phyloP scores from a whole-genome alignment of 2,888 invertebrate species.

The Heliconius sara region DNA sequence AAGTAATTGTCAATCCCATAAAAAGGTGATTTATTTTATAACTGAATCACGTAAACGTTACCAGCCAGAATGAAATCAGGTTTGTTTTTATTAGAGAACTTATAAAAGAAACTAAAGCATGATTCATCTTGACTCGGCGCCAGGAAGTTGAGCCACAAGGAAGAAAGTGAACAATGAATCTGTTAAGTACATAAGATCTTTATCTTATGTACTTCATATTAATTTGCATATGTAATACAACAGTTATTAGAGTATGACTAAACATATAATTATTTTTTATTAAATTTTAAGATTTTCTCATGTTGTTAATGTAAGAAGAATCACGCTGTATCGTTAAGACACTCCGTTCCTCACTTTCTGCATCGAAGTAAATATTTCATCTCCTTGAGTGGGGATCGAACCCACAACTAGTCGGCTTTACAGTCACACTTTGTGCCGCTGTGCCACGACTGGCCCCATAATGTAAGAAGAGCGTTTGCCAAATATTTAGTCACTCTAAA shows the following conservation, averaged over 20 bases:
- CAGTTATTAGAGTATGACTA: constrained; percentile 5
- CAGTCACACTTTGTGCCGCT: too few relatives aligned
- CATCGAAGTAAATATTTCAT: too few relatives aligned
- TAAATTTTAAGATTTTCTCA: constrained; percentile 6
- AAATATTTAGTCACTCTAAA: neutral
- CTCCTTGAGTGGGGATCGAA: too few relatives aligned
- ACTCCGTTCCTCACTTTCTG: too few relatives aligned
- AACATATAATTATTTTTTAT: constrained; percentile 12
- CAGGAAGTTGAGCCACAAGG: constrained; percentile 34
- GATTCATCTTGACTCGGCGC: constrained; percentile 37
- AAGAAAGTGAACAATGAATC: constrained; percentile 34
- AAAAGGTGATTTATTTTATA: neutral
- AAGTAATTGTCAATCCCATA: neutral
- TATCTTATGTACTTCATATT: constrained; percentile 5
- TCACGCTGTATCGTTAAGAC: too few relatives aligned
- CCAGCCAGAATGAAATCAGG: constrained; percentile 16
- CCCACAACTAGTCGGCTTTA: too few relatives aligned
- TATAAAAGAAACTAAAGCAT: constrained; percentile 33
- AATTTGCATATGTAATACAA: constrained; percentile 26
- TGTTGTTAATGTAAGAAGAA: neutral
- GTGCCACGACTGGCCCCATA: too few relatives aligned
- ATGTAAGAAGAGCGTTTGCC: neutral
- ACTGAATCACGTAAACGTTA: constrained; percentile 13
- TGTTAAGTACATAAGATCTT: too few relatives aligned
- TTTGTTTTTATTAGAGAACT: constrained; percentile 18